Base-by-base conservation (phyloP, 2,113 vertebrate species). In the Symphodus melops region DNA sequence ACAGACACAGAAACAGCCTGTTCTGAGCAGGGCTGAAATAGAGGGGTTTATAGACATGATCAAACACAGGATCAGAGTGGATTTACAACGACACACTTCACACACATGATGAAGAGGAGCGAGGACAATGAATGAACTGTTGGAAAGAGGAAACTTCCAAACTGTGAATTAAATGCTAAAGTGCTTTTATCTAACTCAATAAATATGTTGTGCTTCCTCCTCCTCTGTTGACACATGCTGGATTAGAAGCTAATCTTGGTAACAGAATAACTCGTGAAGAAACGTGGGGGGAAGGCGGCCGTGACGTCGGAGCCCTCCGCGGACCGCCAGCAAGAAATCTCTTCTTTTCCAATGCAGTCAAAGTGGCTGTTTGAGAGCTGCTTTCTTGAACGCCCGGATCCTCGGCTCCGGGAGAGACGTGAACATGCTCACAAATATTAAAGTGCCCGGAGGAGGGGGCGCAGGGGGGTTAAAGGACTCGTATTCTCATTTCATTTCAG, bases 401-500 rank as follows among this genome's bases (percentile, higher is more conserved):
- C 71, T 66, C 48, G 53, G 72, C 76, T 83, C 49, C 75, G 23
- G 71, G 55, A 82, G 65, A 74, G 79, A 86, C 69, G 57, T 62
- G 81, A 71, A 82, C 56, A 81, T 68, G 66, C 83, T 86, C 78
- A 85, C 77, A 85, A 85, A 88, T 80, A 86, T 54, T 81, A 81
- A 84, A 81, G 62, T 63, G 82, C 87, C 87, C 20, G 51, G 42
- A 3, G 28, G 28, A 33, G 28, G 28, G 28, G 28, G 28, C 3
- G 5, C 4, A 5, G 28, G 28, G 28, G 4, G 86, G 84, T 89
- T 76, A 86, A 16, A 84, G 55, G 53, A 87, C 84, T 65, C 75
- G 69, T 72, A 84, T 86, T 84, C 82, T 88, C 89, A 86, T 93
- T 86, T 86, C 73, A 69, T 69, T 89, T 72, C 61, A 75, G 69